Percentiles rank a stretch among this genome's conserved stretches.
phyloP scores from a whole-genome alignment of 2,888 invertebrate genomes.

The Dusona sp. region DNA sequence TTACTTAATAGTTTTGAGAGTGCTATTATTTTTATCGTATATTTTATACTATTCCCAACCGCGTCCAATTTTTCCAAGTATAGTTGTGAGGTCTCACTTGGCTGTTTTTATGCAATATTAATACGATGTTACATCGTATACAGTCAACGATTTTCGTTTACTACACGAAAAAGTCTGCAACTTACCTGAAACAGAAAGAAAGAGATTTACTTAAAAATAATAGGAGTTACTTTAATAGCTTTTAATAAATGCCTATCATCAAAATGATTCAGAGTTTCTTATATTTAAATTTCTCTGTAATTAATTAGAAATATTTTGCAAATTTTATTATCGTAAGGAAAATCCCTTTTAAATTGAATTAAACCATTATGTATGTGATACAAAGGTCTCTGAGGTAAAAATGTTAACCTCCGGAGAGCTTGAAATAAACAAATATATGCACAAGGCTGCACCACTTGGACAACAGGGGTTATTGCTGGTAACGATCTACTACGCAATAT shows the following conservation, averaged over 20 bases:
- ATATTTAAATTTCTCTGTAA: too few species aligned
- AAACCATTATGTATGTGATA: not conserved
- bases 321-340: not conserved
- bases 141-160: slow-evolving; percentile 2
- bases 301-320: not conserved
- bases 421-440: slow-evolving; percentile 49
- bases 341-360: not conserved
- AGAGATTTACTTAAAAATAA: slow-evolving; percentile 12
- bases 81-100: slow-evolving; percentile 25
- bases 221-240: not conserved
- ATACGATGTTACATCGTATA: slow-evolving; percentile 7
- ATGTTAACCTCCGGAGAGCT: slow-evolving; percentile 15
- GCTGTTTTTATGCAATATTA: not conserved
- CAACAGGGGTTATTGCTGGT: slow-evolving; percentile 22
- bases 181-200: slow-evolving; percentile 59
- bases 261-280: too few species aligned
- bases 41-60: not conserved
- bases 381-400: not conserved
- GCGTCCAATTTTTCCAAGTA: not conserved
- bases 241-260: too few species aligned
- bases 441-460: slow-evolving; percentile 20
- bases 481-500: slow-evolving; percentile 66
- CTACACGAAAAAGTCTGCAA: slow-evolving; percentile 16
- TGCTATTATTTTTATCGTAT: not conserved
- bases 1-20: not conserved